Conservation (phyloP, 2,888 invertebrate species). For the Girardia tigrina region DNA sequence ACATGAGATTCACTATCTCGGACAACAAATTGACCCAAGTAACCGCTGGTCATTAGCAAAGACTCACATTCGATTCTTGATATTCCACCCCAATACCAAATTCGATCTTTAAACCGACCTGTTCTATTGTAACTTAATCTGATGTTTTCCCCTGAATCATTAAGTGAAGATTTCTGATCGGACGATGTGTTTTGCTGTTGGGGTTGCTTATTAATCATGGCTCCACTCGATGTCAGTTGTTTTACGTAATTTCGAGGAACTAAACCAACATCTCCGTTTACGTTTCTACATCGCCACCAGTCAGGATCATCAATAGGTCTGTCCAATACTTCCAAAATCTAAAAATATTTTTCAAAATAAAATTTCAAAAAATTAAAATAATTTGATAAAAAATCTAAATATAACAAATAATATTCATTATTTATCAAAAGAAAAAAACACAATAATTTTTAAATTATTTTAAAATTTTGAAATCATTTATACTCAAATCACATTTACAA, state of each 20-base stretch:
- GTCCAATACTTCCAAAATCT: conserved; percentile 61
- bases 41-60: conserved; percentile 79
- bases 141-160: conserved; percentile 3
- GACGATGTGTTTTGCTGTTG: background rate
- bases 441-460: no score
- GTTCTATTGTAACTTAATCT: conserved; percentile 29
- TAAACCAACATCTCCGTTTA: conserved; percentile 76
- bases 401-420: no score
- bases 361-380: no score
- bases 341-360: no score
- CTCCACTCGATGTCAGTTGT: conserved; percentile 38
- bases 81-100: conserved; percentile 93
- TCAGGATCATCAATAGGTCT: conserved; percentile 91
- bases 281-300: conserved; percentile 90
- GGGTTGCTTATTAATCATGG: background rate
- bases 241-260: conserved; percentile 62
- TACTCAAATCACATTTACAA: no score
- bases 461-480: no score
- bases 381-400: no score
- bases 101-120: conserved; percentile 42
- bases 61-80: conserved; percentile 88
- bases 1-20: conserved; percentile 97
- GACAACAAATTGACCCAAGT: conserved; percentile 94
- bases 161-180: background rate
- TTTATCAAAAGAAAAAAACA: no score